A percentile compares a stretch with the other conserved stretches of the same genome.
Conservation (phyloP, 92 coral and sea anemone genomes). For the Pocillopora meandrina region DNA sequence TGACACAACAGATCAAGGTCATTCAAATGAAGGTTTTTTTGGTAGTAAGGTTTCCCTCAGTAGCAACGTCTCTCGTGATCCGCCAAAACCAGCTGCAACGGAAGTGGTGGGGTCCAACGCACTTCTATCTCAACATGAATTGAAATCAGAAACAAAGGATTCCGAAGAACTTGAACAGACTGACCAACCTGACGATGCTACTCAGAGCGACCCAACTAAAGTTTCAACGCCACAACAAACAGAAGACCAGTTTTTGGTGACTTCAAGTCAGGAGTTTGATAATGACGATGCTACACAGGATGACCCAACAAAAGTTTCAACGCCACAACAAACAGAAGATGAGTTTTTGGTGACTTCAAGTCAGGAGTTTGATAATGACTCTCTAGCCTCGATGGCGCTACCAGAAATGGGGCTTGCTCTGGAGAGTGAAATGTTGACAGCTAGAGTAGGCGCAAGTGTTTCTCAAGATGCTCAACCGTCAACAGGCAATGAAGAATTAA, state of each 20-base stretch:
- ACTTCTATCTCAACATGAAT: not conserved
- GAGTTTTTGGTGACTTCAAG: not conserved
- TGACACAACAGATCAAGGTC: constrained; percentile 2
- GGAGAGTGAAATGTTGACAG: not conserved
- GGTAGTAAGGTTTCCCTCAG: not conserved
- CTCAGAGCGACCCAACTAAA: not conserved
- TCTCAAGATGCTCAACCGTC: constrained; percentile 17
- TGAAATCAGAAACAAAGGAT: not conserved
- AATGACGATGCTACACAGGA: not conserved
- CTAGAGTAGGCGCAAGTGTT: not conserved
- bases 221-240: not conserved
- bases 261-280: constrained; percentile 9
- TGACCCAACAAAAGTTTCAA: not conserved
- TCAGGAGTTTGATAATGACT: not conserved
- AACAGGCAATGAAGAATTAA: constrained; percentile 11
- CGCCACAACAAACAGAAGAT: not conserved
- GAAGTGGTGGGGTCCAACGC: not conserved
- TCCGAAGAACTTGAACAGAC: not conserved
- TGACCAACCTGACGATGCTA: not conserved
- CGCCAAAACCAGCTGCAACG: not conserved
- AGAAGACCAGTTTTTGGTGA: not conserved
- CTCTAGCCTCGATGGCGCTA: not conserved
- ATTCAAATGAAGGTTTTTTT: constrained; percentile 3
- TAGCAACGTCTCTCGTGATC: constrained; percentile 2
- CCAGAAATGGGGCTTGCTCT: not conserved